Evolutionary conservation across 2,888 invertebrate species (phyloP).

Genomic region (Meteorus cinctellus): DNA sequence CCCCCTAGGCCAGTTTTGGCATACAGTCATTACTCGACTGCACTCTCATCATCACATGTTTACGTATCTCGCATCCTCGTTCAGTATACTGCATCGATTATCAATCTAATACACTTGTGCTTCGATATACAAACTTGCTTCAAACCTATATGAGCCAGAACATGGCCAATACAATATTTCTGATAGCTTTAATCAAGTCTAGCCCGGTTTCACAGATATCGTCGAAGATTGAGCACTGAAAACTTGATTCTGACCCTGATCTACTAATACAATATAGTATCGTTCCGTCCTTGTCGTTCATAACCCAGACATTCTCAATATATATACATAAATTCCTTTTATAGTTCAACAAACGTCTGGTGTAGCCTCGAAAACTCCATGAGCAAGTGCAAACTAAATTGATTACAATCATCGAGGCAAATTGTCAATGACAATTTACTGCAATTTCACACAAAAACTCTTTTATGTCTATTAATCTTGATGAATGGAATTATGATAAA

Average conservation of each 20-base stretch:
- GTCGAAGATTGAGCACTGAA: not conserved
- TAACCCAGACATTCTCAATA: not conserved
- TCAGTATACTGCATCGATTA: not conserved
- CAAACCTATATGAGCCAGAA: too few relatives aligned
- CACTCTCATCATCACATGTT: conserved; percentile 1
- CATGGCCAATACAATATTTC: not conserved
- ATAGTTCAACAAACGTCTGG: not conserved
- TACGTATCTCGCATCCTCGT: not conserved
- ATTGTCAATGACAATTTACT: conserved; percentile 16
- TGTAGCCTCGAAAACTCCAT: not conserved
- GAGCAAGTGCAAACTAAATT: not conserved
- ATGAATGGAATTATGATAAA: conserved; percentile 14
- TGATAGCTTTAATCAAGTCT: not conserved
- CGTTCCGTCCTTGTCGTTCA: conserved; percentile 1
- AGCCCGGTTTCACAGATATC: not conserved
- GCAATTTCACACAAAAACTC: not conserved
- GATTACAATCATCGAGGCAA: not conserved
- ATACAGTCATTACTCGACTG: not conserved
- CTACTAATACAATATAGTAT: not conserved
- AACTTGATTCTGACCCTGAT: not conserved
- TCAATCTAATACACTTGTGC: conserved; percentile 12
- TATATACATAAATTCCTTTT: not conserved
- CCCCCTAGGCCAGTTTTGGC: not conserved
- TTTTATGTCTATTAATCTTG: not conserved
- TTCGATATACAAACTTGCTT: not conserved